Percentiles rank a stretch among this genome's conserved stretches.
phyloP scores from a whole-genome alignment of 2,797 vertebrate genomes.

The Prionace glauca region DNA sequence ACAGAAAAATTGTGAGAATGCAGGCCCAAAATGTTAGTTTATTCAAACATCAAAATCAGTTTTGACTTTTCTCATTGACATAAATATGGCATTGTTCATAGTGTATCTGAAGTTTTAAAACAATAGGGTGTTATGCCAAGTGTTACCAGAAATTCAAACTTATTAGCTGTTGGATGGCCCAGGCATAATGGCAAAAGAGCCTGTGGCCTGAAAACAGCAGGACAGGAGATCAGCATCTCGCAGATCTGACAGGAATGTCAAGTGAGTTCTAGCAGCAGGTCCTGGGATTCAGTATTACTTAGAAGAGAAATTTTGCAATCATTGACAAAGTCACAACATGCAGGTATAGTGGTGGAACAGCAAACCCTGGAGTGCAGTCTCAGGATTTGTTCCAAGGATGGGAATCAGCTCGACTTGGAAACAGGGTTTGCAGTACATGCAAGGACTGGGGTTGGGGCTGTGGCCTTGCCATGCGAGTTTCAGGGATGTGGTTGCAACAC shows the following conservation, averaged over 20 bases:
- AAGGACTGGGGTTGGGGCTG: not conserved
- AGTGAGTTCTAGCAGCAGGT: not conserved
- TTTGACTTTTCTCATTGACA: not conserved
- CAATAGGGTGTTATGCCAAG: not conserved
- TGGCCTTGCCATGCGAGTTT: not conserved
- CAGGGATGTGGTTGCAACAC: not conserved
- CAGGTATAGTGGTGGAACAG: not conserved
- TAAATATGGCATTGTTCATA: not conserved
- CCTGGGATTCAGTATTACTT: not conserved
- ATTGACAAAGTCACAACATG: not conserved
- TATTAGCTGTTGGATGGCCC: not conserved
- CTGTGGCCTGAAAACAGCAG: not conserved
- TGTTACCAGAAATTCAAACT: not conserved
- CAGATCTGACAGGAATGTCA: not conserved
- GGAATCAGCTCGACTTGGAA: not conserved
- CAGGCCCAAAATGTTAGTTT: not conserved
- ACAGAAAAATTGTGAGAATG: not conserved
- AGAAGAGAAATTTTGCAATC: not conserved
- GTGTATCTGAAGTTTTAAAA: not conserved
- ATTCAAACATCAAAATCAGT: not conserved
- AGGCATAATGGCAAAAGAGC: not conserved
- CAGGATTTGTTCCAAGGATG: not conserved
- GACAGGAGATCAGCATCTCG: not conserved
- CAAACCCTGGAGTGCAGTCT: not conserved
- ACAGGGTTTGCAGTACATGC: not conserved